Base-by-base conservation (phyloP, 2,113 vertebrate genomes). In the Sprattus sprattus region DNA sequence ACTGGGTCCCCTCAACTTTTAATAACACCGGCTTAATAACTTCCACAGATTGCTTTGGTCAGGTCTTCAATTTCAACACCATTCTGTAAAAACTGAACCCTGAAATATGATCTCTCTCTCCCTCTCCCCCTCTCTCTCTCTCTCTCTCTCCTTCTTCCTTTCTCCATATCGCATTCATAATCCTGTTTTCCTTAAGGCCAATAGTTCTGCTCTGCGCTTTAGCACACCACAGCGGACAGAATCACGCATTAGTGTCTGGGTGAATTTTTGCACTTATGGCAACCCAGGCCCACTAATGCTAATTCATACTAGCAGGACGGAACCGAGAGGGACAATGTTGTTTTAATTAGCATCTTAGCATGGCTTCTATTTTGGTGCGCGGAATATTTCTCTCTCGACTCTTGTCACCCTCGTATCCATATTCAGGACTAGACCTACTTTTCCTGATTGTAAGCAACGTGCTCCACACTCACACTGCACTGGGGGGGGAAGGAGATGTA, bases 21-120 rank as follows among this genome's bases (percentile, higher is more conserved):
- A 94, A 94, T 94, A 94, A 93, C 88, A 89, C 87, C 88, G 85
- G 67, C 92, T 92, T 94, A 94, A 94, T 92, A 94, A 92, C 90
- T 93, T 92, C 92, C 89, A 80, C 89, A 91, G 92, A 93, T 93
- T 92, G 88, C 90, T 91, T 91, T 16, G 88, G 90, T 91, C 91
- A 89, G 86, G 88, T 90, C 86, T 91, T 91, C 88, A 86, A 86
- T 91, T 92, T 93, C 91, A 89, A 89, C 90, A 86, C 84, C 47
- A 88, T 89, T 87, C 90, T 86, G 88, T 88, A 49, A 91, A 93
- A 93, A 91, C 91, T 92, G 89, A 54, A 28, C 88, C 88, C 87
- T 87, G 89, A 92, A 93, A 92, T 90, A 92, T 90, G 88, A 60
- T 47, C 45, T 39, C 57, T 81, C 89, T 85, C 89, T 46, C 52